These are phyloP conservation scores for Hemibagrus guttatus DNA, from an alignment of 2,797 vertebrate genomes.

Conservation along the genomic window DNA sequence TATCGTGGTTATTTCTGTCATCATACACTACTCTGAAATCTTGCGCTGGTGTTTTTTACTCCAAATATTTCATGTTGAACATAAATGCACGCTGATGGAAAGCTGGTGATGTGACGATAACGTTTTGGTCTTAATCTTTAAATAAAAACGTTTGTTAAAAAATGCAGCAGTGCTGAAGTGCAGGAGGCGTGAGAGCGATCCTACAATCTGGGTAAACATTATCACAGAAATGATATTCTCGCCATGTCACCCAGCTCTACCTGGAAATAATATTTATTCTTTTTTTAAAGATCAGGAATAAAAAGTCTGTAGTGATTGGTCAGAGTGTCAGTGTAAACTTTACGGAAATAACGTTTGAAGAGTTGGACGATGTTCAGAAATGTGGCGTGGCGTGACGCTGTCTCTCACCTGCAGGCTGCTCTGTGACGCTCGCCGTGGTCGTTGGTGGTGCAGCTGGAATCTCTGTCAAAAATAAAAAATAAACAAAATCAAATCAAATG, in stretches of 20 bases:
- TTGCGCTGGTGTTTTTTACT: neutral
- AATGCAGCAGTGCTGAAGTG: no score
- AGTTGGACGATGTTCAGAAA: neutral
- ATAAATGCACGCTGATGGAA: neutral
- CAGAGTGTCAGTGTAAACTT: no score
- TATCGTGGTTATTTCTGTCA: neutral
- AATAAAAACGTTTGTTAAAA: neutral
- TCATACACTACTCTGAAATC: neutral
- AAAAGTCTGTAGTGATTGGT: neutral
- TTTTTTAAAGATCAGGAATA: neutral
- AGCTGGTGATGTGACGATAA: neutral
- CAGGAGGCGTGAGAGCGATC: no score
- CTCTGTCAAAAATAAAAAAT: conserved; percentile 74
- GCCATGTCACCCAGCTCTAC: no score
- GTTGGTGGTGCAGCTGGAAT: conserved; percentile 89
- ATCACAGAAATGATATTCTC: neutral
- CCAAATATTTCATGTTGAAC: neutral
- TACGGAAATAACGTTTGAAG: neutral
- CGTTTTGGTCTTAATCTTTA: neutral
- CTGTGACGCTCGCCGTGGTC: conserved; percentile 85
- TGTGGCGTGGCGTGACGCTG: neutral
- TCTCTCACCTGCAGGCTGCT: conserved; percentile 87
- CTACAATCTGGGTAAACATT: neutral
- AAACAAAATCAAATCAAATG: no score
- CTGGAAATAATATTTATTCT: no score